These are phyloP conservation scores for Drymonia ruficornis DNA, from an alignment of 2,888 invertebrate species.

Conservation along the genomic window DNA sequence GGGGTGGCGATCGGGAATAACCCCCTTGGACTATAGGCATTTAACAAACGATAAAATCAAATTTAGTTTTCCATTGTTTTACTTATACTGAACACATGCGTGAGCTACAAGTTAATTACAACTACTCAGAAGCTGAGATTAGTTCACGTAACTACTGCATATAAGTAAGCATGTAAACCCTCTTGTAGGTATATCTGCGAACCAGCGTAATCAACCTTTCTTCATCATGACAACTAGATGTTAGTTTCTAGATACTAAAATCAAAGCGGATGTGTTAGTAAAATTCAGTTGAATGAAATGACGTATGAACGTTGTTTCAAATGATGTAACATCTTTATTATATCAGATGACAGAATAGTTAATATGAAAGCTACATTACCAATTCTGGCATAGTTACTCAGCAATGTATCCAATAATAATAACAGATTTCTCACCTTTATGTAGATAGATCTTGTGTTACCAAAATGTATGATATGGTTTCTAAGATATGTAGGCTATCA, in stretches of 20 bases:
- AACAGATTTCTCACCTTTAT: neutral
- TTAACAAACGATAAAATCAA: no score
- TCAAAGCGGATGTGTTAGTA: neutral
- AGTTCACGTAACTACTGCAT: neutral
- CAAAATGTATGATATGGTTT: conserved; percentile 9
- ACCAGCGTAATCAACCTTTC: conserved; percentile 18
- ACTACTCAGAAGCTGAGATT: neutral
- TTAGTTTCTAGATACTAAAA: conserved; percentile 1
- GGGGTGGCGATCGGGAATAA: no score
- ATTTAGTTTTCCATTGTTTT: no score
- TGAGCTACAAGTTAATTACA: neutral
- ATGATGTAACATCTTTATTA: conserved; percentile 4
- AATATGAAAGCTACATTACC: conserved; percentile 31
- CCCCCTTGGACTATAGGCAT: no score
- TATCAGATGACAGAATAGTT: conserved; percentile 15
- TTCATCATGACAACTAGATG: conserved; percentile 12
- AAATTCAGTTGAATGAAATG: neutral
- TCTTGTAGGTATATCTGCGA: conserved; percentile 21
- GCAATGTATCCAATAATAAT: conserved; percentile 1
- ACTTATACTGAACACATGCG: no score
- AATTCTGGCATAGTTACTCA: conserved; percentile 17
- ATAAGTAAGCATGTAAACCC: conserved; percentile 1
- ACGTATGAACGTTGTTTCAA: neutral
- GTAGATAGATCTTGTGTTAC: no score
- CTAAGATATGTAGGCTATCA: no score